These are phyloP conservation scores for Calameuta pallipes DNA, from an alignment of 2,888 invertebrate species.

Conservation along the genomic window DNA sequence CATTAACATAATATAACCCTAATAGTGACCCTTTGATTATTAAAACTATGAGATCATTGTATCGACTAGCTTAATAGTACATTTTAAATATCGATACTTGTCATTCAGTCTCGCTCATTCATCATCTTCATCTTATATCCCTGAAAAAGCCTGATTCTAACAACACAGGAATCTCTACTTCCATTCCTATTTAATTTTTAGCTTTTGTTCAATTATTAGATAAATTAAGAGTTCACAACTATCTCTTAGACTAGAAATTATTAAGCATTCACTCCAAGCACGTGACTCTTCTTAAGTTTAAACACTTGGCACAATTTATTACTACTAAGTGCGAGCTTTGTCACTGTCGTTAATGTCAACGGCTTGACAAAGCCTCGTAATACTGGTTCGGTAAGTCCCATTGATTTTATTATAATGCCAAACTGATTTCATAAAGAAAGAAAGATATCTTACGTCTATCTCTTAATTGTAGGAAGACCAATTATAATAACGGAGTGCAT, in stretches of 20 bases:
- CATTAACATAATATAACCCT: not conserved
- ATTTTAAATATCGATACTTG: not conserved
- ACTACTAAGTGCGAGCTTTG: not conserved
- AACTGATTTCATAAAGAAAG: not conserved
- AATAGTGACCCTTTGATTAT: not conserved
- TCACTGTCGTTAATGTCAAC: conserved; percentile 1
- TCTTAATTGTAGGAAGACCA: not conserved
- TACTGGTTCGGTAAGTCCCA: conserved; percentile 21
- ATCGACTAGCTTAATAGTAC: not conserved
- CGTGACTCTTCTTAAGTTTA: not conserved
- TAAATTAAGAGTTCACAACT: not conserved
- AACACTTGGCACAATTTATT: conserved; percentile 6
- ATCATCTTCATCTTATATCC: not conserved
- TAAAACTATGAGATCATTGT: not conserved
- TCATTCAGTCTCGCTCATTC: not conserved
- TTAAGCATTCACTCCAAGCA: not conserved
- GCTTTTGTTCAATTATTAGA: not conserved
- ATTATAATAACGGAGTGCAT: not conserved
- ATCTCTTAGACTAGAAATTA: not conserved
- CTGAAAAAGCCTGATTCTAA: not conserved
- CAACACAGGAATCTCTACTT: not conserved
- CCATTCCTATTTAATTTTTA: not conserved
- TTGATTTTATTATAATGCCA: not conserved
- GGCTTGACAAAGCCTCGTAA: conserved; percentile 10
- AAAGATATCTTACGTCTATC: not conserved